These are phyloP conservation scores for Leptinotarsa undecemlineata DNA, from an alignment of 1,140 invertebrate genomes.

Conservation along the genomic window DNA sequence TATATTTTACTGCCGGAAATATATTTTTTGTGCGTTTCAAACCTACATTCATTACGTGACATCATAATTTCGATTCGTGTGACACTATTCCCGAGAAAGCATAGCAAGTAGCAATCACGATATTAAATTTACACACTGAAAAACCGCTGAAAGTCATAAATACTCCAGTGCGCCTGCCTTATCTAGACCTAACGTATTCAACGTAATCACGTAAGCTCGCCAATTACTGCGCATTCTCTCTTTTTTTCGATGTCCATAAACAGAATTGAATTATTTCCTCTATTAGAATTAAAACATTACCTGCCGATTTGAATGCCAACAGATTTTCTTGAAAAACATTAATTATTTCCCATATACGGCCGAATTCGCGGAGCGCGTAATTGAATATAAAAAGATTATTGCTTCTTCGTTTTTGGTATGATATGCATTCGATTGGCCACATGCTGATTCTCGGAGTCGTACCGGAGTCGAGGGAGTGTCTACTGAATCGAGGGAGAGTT, in stretches of 20 bases:
- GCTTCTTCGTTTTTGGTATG: slow-evolving; percentile 5
- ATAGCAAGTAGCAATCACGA: too few species aligned
- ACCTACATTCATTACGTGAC: too few species aligned
- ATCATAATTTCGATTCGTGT: too few species aligned
- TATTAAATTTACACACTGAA: neutral
- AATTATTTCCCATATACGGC: slow-evolving; percentile 4
- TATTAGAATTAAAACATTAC: slow-evolving; percentile 8
- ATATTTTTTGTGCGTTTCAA: too few species aligned
- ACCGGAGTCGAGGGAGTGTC: neutral
- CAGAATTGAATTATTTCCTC: neutral
- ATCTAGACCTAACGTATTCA: neutral
- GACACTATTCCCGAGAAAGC: too few species aligned
- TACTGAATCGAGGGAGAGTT: neutral
- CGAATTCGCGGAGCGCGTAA: neutral
- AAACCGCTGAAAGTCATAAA: neutral
- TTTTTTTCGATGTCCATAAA: slow-evolving; percentile 6
- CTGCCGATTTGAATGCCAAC: slow-evolving; percentile 7
- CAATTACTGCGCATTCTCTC: neutral
- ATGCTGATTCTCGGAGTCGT: neutral
- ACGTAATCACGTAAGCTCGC: neutral
- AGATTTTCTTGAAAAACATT: neutral
- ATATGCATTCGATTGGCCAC: neutral
- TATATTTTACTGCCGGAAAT: too few species aligned
- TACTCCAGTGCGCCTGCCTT: neutral
- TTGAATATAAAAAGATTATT: slow-evolving; percentile 4